Percentiles rank a stretch among this genome's conserved stretches.
Conservation (phyloP, 2,888 invertebrate genomes). For the Cenopis cana region DNA sequence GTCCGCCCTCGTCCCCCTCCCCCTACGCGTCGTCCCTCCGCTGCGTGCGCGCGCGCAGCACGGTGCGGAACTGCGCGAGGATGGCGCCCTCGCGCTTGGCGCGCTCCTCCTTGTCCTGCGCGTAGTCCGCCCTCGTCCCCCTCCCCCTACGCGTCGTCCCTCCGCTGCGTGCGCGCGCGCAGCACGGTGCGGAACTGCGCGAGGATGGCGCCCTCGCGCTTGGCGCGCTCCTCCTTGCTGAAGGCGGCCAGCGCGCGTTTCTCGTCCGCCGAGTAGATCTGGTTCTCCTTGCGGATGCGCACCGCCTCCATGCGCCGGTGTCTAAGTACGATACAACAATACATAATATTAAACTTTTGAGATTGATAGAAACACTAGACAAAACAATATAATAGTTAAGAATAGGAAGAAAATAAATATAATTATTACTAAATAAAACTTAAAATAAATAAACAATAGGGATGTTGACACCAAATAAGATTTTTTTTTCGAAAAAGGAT, state of each 20-base stretch:
- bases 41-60: slow-evolving; percentile 73
- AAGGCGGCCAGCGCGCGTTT: slow-evolving; percentile 99
- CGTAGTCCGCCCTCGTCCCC: slow-evolving; percentile 99
- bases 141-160: slow-evolving; percentile 56
- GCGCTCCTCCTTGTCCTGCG: no score
- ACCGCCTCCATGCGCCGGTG: slow-evolving; percentile 99
- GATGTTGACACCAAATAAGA: no score
- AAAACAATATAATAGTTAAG: no score
- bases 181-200: slow-evolving; percentile 96
- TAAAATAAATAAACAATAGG: no score
- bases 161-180: slow-evolving; percentile 51
- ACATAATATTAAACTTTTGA: no score
- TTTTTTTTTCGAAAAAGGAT: no score
- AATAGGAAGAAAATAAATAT: no score
- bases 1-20: no score
- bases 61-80: slow-evolving; percentile 96
- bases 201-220: slow-evolving; percentile 97
- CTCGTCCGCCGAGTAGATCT: slow-evolving; percentile 99
- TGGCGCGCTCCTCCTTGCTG: slow-evolving; percentile 98
- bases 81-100: no score
- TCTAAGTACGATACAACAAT: slow-evolving; percentile 65
- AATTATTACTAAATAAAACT: no score
- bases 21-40: no score
- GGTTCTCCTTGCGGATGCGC: slow-evolving; percentile 99
- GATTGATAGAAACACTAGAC: no score